Conservation (phyloP, 2,113 vertebrate species). For the Prolemur simus region DNA sequence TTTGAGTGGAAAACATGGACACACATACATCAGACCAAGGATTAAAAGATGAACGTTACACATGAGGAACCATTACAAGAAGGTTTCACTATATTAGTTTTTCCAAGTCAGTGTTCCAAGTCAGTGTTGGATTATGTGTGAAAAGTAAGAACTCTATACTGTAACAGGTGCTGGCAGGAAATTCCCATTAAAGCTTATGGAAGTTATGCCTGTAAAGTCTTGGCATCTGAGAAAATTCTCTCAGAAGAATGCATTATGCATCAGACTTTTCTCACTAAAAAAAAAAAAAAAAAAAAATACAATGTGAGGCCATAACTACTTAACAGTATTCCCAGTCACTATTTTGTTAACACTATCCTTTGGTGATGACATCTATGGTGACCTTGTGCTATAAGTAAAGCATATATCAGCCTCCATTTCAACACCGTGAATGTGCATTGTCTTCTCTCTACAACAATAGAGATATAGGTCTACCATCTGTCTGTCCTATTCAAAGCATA, state of each 20-base stretch:
- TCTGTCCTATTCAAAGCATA: conserved; percentile 38
- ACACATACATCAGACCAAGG: conserved; percentile 58
- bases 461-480: conserved; percentile 49
- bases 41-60: conserved; percentile 74
- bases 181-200: conserved; percentile 71
- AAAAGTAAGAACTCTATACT: conserved; percentile 74
- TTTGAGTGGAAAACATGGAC: conserved; percentile 59
- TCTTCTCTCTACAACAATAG: conserved; percentile 37
- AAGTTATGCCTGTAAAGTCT: conserved; percentile 75
- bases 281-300: conserved; percentile 10
- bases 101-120: conserved; percentile 70
- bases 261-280: conserved; percentile 73
- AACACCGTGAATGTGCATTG: neutral
- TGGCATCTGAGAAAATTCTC: conserved; percentile 75
- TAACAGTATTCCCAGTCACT: conserved; percentile 65
- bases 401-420: conserved; percentile 15
- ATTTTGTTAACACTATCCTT: conserved; percentile 56
- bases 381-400: conserved; percentile 39
- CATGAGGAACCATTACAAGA: conserved; percentile 62
- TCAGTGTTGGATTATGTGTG: conserved; percentile 73
- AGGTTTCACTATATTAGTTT: conserved; percentile 57
- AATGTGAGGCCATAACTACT: conserved; percentile 62
- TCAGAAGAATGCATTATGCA: conserved; percentile 75
- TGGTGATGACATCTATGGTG: conserved; percentile 52
- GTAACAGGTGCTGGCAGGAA: conserved; percentile 77